These are phyloP conservation scores for Griposia aprilina DNA, from an alignment of 2,888 invertebrate species.

Conservation along the genomic window DNA sequence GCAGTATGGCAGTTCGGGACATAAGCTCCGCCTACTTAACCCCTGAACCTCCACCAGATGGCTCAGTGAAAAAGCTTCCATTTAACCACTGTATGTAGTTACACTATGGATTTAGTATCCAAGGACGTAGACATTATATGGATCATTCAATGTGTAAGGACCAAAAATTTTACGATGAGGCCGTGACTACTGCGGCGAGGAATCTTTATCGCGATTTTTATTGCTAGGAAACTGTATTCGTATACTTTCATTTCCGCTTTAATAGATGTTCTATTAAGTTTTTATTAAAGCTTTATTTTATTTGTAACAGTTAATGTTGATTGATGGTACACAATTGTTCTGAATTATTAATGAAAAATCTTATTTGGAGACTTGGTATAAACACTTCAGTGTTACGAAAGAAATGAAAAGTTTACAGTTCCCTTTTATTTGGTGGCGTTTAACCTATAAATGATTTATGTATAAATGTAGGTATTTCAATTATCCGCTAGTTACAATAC, in stretches of 20 bases:
- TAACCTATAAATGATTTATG: too few species aligned
- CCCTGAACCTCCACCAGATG: not conserved
- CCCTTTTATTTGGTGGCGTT: not conserved
- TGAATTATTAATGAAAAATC: not conserved
- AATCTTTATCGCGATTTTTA: slow-evolving; percentile 81
- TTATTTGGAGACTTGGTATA: not conserved
- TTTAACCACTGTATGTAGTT: not conserved
- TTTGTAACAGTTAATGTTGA: not conserved
- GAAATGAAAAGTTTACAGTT: not conserved
- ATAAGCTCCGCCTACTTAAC: not conserved
- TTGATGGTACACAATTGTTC: not conserved
- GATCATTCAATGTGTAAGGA: slow-evolving; percentile 82
- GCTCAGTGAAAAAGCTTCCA: not conserved
- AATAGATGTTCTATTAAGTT: slow-evolving; percentile 46
- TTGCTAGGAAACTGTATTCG: slow-evolving; percentile 68
- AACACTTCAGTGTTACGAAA: not conserved
- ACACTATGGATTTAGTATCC: slow-evolving; percentile 70
- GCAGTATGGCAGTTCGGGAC: not conserved
- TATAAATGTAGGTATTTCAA: too few species aligned
- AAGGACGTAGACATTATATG: slow-evolving; percentile 77
- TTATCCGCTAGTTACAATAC: not conserved
- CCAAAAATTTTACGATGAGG: slow-evolving; percentile 83
- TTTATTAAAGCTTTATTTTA: slow-evolving; percentile 24
- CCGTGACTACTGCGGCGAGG: slow-evolving; percentile 74
- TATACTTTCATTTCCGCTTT: slow-evolving; percentile 45